Percentiles rank a stretch among this genome's conserved stretches.
Evolutionary conservation across 2,888 invertebrate species (phyloP).

Genomic region (Drosophila incognita): DNA sequence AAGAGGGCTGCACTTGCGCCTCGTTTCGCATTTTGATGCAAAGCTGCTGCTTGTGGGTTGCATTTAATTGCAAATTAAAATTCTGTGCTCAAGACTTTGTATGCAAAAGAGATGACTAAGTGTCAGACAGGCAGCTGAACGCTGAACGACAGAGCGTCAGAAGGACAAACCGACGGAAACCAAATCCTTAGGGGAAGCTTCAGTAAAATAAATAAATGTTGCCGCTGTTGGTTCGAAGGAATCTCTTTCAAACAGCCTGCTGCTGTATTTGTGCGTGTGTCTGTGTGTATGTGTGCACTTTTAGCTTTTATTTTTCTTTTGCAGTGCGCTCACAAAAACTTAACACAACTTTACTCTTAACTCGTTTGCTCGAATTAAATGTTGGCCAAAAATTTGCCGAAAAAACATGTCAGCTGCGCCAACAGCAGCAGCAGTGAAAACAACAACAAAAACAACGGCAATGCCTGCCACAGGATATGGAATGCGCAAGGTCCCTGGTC

Average conservation of each 20-base stretch:
- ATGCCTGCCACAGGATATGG: slow-evolving; percentile 61
- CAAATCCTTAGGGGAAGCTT: slow-evolving; percentile 52
- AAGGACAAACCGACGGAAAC: slow-evolving; percentile 28
- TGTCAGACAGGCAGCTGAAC: slow-evolving; percentile 4
- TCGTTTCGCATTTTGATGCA: slow-evolving; percentile 72
- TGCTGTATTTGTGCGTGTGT: not conserved
- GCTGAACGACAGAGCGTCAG: slow-evolving; percentile 19
- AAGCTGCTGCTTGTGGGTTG: slow-evolving; percentile 77
- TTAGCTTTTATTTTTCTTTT: slow-evolving; percentile 71
- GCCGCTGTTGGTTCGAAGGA: slow-evolving; percentile 56
- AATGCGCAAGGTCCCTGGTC: slow-evolving; percentile 24
- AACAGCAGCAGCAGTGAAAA: slow-evolving; percentile 17
- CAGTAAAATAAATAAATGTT: slow-evolving; percentile 77
- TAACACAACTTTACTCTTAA: slow-evolving; percentile 80
- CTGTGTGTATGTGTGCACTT: slow-evolving; percentile 34
- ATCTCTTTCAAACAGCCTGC: slow-evolving; percentile 5
- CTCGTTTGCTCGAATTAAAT: slow-evolving; percentile 80
- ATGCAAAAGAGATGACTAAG: slow-evolving; percentile 67
- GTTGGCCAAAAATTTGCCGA: slow-evolving; percentile 71
- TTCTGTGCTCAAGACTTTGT: slow-evolving; percentile 81
- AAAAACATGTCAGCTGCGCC: slow-evolving; percentile 67
- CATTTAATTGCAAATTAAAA: slow-evolving; percentile 84
- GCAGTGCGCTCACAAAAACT: slow-evolving; percentile 63
- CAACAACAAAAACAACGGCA: slow-evolving; percentile 11
- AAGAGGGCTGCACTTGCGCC: slow-evolving; percentile 33